Evolutionary conservation across 2,113 vertebrate species (phyloP).

Genomic region (Paracanthobrama guichenoti): DNA sequence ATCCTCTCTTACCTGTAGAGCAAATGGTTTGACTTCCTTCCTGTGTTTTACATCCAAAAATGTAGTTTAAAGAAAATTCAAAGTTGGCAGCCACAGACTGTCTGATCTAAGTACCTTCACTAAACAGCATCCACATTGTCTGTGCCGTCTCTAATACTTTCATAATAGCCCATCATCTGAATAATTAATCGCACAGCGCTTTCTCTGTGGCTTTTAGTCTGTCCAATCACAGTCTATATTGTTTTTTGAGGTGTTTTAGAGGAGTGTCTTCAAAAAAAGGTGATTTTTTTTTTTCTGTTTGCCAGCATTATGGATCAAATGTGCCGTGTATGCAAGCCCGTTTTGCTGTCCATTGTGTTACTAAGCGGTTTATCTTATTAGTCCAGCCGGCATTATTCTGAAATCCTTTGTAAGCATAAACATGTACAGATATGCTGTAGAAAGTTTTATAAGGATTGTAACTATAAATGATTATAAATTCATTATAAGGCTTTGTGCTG

Average conservation of each 20-base stretch:
- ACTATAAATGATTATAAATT: conserved; percentile 1
- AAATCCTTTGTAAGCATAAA: conserved; percentile 32
- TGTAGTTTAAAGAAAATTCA: background rate
- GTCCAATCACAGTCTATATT: conserved; percentile 36
- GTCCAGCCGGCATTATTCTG: conserved; percentile 12
- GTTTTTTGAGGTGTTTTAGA: conserved; percentile 33
- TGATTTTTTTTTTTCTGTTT: conserved; percentile 22
- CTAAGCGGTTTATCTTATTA: conserved; percentile 36
- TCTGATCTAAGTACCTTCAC: conserved; percentile 33
- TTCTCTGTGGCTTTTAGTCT: conserved; percentile 6
- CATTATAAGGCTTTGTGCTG: background rate
- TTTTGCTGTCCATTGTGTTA: conserved; percentile 47
- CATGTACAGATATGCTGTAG: background rate
- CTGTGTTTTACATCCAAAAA: background rate
- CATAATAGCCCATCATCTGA: conserved; percentile 38
- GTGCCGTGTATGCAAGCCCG: conserved; percentile 42
- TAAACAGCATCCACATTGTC: conserved; percentile 10
- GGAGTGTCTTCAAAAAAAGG: conserved; percentile 42
- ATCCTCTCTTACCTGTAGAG: conserved; percentile 15
- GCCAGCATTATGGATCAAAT: conserved; percentile 44
- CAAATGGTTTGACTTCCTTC: conserved; percentile 15
- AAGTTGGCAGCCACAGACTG: background rate
- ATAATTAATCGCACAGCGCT: conserved; percentile 24
- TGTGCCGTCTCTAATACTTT: conserved; percentile 20
- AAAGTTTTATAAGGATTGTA: background rate